Evolutionary conservation across 2,113 vertebrate species (phyloP).

Genomic region (Amphiprion percula): DNA sequence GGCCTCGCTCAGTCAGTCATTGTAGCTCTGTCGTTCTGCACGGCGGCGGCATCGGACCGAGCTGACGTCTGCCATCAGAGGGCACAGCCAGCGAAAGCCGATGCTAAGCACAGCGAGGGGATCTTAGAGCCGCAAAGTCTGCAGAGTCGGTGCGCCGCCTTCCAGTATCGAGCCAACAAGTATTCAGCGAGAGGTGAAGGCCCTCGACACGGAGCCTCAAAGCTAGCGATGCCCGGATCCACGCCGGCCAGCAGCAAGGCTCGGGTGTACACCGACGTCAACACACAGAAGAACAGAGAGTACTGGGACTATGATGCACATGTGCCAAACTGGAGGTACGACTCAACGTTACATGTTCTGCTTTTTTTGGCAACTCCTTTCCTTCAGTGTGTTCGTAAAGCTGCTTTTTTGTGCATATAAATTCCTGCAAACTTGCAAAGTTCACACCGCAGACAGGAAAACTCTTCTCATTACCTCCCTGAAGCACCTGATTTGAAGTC

Average conservation of each 20-base stretch:
- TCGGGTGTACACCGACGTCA: constrained; percentile 97
- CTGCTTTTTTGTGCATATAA: too few species aligned
- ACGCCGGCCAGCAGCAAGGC: constrained; percentile 93
- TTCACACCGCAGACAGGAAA: too few species aligned
- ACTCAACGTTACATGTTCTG: neutral
- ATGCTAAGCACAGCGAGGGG: constrained; percentile 58
- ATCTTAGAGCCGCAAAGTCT: constrained; percentile 54
- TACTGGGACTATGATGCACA: constrained; percentile 98
- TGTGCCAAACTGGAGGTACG: constrained; percentile 95
- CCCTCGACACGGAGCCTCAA: constrained; percentile 72
- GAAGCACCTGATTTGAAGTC: too few species aligned
- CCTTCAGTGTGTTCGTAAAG: too few species aligned
- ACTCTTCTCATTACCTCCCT: too few species aligned
- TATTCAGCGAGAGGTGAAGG: constrained; percentile 73
- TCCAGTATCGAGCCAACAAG: constrained; percentile 63
- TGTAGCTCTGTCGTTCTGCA: constrained; percentile 77
- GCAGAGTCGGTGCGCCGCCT: constrained; percentile 68
- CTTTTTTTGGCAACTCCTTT: too few species aligned
- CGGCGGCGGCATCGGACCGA: constrained; percentile 58
- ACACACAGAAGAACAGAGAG: constrained; percentile 96
- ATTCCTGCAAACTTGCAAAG: too few species aligned
- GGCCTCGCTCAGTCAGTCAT: constrained; percentile 73
- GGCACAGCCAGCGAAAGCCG: constrained; percentile 54
- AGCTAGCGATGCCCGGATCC: constrained; percentile 94
- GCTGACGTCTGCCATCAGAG: constrained; percentile 53